Base-by-base conservation (phyloP, 2,888 invertebrate species). In the Netelia inedita region DNA sequence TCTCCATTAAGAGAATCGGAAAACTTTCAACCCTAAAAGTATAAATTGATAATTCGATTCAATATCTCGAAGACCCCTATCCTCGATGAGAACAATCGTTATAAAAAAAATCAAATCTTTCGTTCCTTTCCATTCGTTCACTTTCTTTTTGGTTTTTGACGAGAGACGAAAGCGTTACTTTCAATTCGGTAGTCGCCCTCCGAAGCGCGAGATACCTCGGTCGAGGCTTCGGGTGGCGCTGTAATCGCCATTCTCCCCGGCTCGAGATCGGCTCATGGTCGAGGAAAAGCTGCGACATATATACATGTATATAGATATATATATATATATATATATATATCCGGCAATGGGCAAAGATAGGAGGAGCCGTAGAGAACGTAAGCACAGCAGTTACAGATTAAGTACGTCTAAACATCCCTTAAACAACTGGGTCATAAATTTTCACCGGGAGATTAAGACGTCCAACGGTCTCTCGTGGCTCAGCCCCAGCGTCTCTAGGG, bases 391-490 rank as follows among this genome's bases (percentile, higher is more conserved):
- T 88, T 90, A 91, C 90, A 89, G 91, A 91, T 91, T 91, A 90
- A 91, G 89, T 88, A 87, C 90, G 88, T 87, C 89, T 91, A 90
- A 91, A 90, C 90, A 91, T 91, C 88, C 87, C 87, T 90, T 90
- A 88, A 91, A 91, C 90, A 91, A 90, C 88, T 88, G 84, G 88
- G 85, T 87, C 88, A 88, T 91, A 91, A 91, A 92, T 92, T 91
- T 86, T 84, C 82, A 63, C 78, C 74, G 74, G 82, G 89, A 90
- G 91, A 92, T 92, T 92, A 91, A 91, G 90, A 89, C 88, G 87
- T 87, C 88, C 83, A 80, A 85, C 78, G 85, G 72, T 71, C 82
- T 53, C 74, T 61, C 16, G 35, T 41, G 57, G 72, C 82, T 72
- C 75, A 80, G 73, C 75, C 73, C 74, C 81, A 28, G 72, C 55